Evolutionary conservation across 2,113 vertebrate species (phyloP), one percentile per base, ranked within the genome.

Genomic region (Donacobius atricapilla): DNA sequence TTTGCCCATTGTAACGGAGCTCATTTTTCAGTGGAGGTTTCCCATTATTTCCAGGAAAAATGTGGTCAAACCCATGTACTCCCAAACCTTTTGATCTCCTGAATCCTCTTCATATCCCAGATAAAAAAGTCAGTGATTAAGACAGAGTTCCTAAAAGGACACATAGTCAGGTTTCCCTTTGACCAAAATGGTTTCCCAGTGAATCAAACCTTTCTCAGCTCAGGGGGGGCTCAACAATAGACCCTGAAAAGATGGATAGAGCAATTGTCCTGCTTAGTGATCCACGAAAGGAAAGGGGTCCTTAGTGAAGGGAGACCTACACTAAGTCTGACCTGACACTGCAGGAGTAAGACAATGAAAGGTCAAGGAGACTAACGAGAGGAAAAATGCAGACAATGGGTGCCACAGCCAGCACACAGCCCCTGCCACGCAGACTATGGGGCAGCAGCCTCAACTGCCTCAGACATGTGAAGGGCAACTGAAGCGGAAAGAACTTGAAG

Each of bases 211-310:
- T 98, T 98, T 99, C 98, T 98, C 96, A 98, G 97, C 97, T 93
- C 96, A 96, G 98, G 97, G 97, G 91, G 97, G 98, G 97, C 92
- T 97, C 86, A 58, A 98, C 98, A 98, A 98, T 98, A 97, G 98
- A 69, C 98, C 96, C 97, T 97, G 98, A 98, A 98, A 98, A 99
- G 98, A 99, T 98, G 98, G 98, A 98, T 98, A 97, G 98, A 98
- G 97, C 98, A 98, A 98, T 98, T 98, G 98, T 99, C 98, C 98
- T 98, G 98, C 98, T 98, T 98, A 98, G 98, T 99, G 98, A 99
- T 98, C 98, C 98, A 96, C 97, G 95, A 98, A 98, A 97, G 97
- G 97, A 97, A 98, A 97, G 98, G 97, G 98, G 98, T 98, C 98
- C 96, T 95, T 81, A 45, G 97, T 96, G 96, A 96, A 97, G 97